Percentiles rank a stretch among this genome's conserved stretches.
Evolutionary conservation across 2,888 invertebrate species (phyloP).

Genomic region (Hymenopus coronatus): DNA sequence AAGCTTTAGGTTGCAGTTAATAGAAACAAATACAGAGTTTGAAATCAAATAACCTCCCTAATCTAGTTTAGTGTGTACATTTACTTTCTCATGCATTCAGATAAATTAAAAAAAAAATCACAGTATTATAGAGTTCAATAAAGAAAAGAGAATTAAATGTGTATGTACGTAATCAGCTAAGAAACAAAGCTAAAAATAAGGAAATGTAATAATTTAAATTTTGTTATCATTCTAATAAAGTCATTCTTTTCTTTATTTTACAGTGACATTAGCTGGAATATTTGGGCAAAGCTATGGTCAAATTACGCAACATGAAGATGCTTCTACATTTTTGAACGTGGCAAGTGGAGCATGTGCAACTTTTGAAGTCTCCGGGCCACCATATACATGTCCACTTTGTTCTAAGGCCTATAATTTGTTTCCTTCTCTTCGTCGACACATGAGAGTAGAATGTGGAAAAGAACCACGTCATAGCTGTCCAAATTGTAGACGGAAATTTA

Average conservation of each 20-base stretch:
- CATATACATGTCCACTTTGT: constrained; percentile 43
- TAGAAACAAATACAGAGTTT: too few species aligned
- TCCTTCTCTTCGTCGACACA: constrained; percentile 48
- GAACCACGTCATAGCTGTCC: constrained; percentile 46
- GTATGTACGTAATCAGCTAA: too few species aligned
- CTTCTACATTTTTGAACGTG: neutral
- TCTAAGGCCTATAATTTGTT: constrained; percentile 46
- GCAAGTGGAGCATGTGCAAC: neutral
- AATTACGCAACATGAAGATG: neutral
- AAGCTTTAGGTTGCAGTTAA: too few species aligned
- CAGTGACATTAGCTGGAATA: neutral
- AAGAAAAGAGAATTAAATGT: too few species aligned
- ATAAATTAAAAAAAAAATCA: too few species aligned
- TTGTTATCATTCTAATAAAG: too few species aligned
- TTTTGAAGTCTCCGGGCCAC: neutral
- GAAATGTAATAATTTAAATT: too few species aligned
- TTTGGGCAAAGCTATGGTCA: neutral
- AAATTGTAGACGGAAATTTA: constrained; percentile 47
- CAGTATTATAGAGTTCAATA: too few species aligned
- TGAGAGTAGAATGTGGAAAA: constrained; percentile 50
- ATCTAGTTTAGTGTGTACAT: too few species aligned
- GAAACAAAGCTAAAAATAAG: too few species aligned
- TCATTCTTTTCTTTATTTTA: neutral
- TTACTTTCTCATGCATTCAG: too few species aligned
- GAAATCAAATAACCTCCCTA: too few species aligned